Conservation (phyloP, 1,140 invertebrate genomes). For the Paracyclopina nana region DNA sequence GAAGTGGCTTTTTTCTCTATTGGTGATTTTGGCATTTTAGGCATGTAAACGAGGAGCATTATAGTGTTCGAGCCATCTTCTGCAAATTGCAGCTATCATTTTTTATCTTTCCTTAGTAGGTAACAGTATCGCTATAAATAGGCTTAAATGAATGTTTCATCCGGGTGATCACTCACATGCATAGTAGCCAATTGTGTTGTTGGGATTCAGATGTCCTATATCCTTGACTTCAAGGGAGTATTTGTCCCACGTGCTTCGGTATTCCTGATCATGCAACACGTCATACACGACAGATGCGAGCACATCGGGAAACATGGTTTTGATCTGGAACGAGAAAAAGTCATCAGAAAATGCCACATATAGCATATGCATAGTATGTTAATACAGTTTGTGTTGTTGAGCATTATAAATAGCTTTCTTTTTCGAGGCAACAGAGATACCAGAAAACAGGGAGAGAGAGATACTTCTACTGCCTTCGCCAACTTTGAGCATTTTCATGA, state of each 20-base stretch:
- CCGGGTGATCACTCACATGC: constrained; percentile 39
- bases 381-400: too few species aligned
- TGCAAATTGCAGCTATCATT: too few species aligned
- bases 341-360: constrained; percentile 15
- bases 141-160: neutral
- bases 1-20: too few species aligned
- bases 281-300: constrained; percentile 53
- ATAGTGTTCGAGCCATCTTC: too few species aligned
- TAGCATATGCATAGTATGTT: neutral
- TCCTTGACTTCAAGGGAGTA: constrained; percentile 64
- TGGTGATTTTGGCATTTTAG: too few species aligned
- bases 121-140: neutral
- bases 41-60: too few species aligned
- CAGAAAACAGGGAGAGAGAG: too few species aligned
- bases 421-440: too few species aligned
- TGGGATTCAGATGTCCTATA: constrained; percentile 71
- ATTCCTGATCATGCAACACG: constrained; percentile 68
- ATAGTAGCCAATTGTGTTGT: constrained; percentile 82
- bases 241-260: constrained; percentile 67
- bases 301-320: constrained; percentile 51
- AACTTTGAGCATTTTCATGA: too few species aligned
- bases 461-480: too few species aligned
- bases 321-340: constrained; percentile 33
- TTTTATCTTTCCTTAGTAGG: too few species aligned
- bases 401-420: too few species aligned